Evolutionary conservation across 2,797 vertebrate genomes (phyloP).

Genomic region (Leptoclinus maculatus): DNA sequence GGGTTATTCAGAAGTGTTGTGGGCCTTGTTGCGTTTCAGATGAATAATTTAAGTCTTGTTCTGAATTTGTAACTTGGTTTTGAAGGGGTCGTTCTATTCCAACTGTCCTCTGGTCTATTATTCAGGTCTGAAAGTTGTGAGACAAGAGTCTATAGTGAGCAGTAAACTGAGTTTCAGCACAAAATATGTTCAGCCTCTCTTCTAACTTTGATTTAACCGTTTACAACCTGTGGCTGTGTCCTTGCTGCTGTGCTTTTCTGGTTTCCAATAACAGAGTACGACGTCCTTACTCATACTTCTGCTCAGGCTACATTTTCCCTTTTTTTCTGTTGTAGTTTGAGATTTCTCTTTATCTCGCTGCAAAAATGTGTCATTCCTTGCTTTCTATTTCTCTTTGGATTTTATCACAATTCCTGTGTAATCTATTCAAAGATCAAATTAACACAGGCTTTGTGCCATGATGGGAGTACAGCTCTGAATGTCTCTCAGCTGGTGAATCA

Average conservation of each 20-base stretch:
- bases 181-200: neutral
- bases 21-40: neutral
- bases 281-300: neutral
- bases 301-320: neutral
- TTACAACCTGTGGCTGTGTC: neutral
- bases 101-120: neutral
- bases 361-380: neutral
- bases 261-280: neutral
- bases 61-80: slow-evolving; percentile 13
- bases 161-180: neutral
- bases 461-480: neutral
- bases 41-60: neutral
- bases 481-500: neutral
- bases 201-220: neutral
- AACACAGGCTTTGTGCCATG: neutral
- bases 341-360: neutral
- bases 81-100: neutral
- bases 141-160: neutral
- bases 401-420: neutral
- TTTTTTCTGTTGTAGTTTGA: neutral
- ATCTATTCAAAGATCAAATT: neutral
- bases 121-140: neutral
- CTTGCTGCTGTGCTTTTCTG: neutral
- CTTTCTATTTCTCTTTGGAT: neutral
- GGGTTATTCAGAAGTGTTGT: neutral